Evolutionary conservation across 2,888 invertebrate species (phyloP).

Genomic region (Synergus japonicus): DNA sequence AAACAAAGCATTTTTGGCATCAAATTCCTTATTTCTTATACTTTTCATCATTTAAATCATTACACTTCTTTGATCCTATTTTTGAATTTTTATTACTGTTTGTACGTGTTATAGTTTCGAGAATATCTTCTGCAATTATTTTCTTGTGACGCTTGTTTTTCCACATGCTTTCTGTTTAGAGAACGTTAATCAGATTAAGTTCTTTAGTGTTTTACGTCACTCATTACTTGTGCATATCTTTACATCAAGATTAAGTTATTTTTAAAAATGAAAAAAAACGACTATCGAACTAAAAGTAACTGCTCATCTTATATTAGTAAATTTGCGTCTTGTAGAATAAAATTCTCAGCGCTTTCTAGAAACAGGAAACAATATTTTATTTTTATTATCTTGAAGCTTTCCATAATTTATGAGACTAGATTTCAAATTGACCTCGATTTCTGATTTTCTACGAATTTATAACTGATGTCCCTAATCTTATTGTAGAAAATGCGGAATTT

Average conservation of each 20-base stretch:
- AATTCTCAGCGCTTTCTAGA: not conserved
- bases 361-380: not conserved
- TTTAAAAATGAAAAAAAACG: not conserved
- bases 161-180: not conserved
- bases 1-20: not conserved
- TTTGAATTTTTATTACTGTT: not conserved
- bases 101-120: not conserved
- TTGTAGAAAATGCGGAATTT: not conserved
- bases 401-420: not conserved
- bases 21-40: no score
- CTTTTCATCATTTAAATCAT: not conserved
- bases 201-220: conserved; percentile 12
- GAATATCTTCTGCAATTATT: conserved; percentile 12
- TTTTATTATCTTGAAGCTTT: not conserved
- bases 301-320: not conserved
- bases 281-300: not conserved
- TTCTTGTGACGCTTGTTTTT: conserved; percentile 4
- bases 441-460: not conserved
- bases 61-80: conserved; percentile 9
- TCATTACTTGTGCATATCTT: conserved; percentile 3
- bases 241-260: conserved; percentile 22
- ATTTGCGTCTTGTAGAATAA: not conserved
- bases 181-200: conserved; percentile 26
- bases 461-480: not conserved
- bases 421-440: not conserved